Base-by-base conservation (phyloP, 2,888 invertebrate species). In the Melinaea marsaeus region DNA sequence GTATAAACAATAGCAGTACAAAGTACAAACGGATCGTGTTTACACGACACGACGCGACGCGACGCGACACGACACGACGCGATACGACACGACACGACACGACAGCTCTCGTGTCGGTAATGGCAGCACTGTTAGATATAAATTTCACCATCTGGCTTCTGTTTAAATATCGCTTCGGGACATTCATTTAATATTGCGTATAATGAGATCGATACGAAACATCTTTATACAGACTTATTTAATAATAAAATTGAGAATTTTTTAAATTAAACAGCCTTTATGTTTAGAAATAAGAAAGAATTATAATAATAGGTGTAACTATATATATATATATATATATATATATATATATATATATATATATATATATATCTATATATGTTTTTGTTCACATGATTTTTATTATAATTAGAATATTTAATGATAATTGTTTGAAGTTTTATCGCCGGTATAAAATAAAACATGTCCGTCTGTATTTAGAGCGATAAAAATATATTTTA, bases 61-160 rank as follows among this genome's bases (percentile, higher is more conserved):
- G 22, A 22, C 1, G 1, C 22, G 22, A 22, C 22, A 22, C 22
- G 22, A 22, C 1, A 1, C 22, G 22, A 22, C 22, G 22, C 22
- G 22, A 22, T 1, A 22, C 22, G 22, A 22, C 22, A 22, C 22
- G 60, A 63, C 45, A 48, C 22, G 11, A 32, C 58, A 58, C 62
- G 62, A 47, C 58, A 62, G 46, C 22, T 61, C 63, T 63, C 66
- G 66, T 66, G 66, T 56, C 54, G 11, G 61, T 66, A 66, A 63
- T 66, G 59, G 56, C 55, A 32, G 45, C 66, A 55, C 61, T 46
- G 61, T 47, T 58, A 63, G 63, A 63, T 66, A 61, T 66, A 51
- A 66, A 66, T 59, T 56, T 54, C 46, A 57, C 47, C 63, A 63
- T 51, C 61, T 63, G 63, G 46, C 58, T 55, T 42, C 42, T 42